Percentiles rank a stretch among this genome's conserved stretches.
Evolutionary conservation across 2,888 invertebrate species (phyloP).

Genomic region (Tenthredo notha): DNA sequence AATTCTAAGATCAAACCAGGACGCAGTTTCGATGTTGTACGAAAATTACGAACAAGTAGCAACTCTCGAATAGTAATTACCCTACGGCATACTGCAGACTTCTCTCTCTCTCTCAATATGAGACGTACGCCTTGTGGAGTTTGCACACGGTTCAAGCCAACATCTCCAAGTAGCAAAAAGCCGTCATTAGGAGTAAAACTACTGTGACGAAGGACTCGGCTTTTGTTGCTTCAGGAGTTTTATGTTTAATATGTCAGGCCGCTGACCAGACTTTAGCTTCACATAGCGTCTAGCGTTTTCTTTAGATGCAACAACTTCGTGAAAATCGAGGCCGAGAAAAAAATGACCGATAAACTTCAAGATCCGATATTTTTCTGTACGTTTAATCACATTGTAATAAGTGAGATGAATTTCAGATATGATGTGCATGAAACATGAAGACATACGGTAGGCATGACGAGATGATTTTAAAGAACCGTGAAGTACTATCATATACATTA

Average conservation of each 20-base stretch:
- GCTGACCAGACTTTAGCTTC: constrained; percentile 35
- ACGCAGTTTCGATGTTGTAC: no score
- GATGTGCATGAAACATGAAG: constrained; percentile 1
- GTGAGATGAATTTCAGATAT: background rate
- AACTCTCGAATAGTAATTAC: background rate
- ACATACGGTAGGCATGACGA: constrained; percentile 6
- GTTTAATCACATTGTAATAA: background rate
- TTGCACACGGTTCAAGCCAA: constrained; percentile 23
- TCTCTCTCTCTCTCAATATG: background rate
- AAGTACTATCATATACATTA: background rate
- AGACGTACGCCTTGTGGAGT: background rate
- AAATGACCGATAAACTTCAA: background rate
- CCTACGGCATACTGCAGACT: background rate
- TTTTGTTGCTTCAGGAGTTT: constrained; percentile 39
- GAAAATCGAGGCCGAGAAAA: background rate
- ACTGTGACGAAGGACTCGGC: constrained; percentile 39
- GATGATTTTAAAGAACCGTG: background rate
- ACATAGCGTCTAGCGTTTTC: background rate
- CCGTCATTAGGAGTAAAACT: constrained; percentile 20
- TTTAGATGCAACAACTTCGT: background rate
- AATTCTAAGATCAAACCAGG: no score
- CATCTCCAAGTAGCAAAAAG: constrained; percentile 26
- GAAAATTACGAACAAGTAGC: constrained; percentile 5
- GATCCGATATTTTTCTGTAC: background rate
- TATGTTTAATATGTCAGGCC: constrained; percentile 30